These are phyloP conservation scores for Synergus japonicus DNA, from an alignment of 2,888 invertebrate species.

Conservation along the genomic window DNA sequence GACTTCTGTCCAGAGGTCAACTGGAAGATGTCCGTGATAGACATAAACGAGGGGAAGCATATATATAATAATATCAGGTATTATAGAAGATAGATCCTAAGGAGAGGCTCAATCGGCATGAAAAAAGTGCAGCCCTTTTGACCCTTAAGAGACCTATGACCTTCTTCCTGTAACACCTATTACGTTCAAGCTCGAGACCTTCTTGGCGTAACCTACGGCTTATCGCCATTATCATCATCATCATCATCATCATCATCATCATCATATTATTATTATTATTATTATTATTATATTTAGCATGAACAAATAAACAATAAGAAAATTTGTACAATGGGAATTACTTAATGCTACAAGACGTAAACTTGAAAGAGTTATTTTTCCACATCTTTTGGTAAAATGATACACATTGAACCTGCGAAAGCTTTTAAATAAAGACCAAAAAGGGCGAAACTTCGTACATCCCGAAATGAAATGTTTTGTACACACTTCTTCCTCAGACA, in stretches of 20 bases:
- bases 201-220: neutral
- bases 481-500: constrained; percentile 4
- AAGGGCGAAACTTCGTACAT: neutral
- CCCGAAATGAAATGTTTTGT: neutral
- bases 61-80: neutral
- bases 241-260: neutral
- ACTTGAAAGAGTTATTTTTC: neutral
- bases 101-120: neutral
- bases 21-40: constrained; percentile 12
- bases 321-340: neutral
- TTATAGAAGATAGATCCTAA: neutral
- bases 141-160: neutral
- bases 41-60: neutral
- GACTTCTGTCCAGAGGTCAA: constrained; percentile 29
- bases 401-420: neutral
- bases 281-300: neutral
- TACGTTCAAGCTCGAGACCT: neutral
- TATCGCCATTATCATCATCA: neutral
- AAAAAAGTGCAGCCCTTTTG: neutral
- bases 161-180: neutral
- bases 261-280: neutral
- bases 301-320: neutral
- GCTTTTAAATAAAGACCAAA: neutral
- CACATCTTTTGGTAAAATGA: neutral
- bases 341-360: neutral